Percentiles rank a stretch among this genome's conserved stretches.
These are phyloP conservation scores for Platygyra sinensis DNA, from an alignment of 64 coral and sea anemone genomes.

Conservation along the genomic window DNA sequence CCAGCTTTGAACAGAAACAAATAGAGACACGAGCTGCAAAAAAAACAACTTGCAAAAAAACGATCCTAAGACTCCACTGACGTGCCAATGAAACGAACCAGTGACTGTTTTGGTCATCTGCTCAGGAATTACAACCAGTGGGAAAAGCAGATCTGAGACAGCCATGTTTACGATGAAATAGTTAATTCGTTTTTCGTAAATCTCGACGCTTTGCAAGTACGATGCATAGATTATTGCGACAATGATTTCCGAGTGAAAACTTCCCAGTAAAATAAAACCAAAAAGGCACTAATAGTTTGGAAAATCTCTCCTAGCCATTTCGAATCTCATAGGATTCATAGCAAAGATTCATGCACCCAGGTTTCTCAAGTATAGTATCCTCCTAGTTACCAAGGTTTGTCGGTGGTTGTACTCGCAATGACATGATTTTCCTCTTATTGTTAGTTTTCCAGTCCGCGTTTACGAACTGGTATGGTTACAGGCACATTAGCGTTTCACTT, in stretches of 20 bases:
- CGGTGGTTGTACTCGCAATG: too few relatives aligned
- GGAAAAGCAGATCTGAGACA: neutral
- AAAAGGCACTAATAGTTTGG: neutral
- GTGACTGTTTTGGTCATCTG: neutral
- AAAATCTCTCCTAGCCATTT: too few relatives aligned
- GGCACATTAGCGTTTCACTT: too few relatives aligned
- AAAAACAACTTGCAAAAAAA: neutral
- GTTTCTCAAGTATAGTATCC: too few relatives aligned
- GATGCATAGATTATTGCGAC: neutral
- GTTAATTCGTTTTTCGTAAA: constrained; percentile 1
- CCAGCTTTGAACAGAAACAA: neutral
- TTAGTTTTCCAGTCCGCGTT: too few relatives aligned
- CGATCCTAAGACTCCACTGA: neutral
- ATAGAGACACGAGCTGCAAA: neutral
- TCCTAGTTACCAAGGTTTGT: too few relatives aligned
- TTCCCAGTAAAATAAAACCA: neutral
- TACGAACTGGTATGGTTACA: too few relatives aligned
- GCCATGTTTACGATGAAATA: constrained; percentile 3
- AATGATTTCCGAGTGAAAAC: neutral
- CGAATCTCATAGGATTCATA: too few relatives aligned
- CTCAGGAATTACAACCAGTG: neutral
- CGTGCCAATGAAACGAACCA: neutral
- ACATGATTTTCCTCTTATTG: too few relatives aligned
- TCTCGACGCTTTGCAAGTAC: neutral
- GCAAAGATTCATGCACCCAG: too few relatives aligned